Evolutionary conservation across 2,888 invertebrate species (phyloP), one percentile per base, ranked within the genome.

Genomic region (Platycnemis pennipes): DNA sequence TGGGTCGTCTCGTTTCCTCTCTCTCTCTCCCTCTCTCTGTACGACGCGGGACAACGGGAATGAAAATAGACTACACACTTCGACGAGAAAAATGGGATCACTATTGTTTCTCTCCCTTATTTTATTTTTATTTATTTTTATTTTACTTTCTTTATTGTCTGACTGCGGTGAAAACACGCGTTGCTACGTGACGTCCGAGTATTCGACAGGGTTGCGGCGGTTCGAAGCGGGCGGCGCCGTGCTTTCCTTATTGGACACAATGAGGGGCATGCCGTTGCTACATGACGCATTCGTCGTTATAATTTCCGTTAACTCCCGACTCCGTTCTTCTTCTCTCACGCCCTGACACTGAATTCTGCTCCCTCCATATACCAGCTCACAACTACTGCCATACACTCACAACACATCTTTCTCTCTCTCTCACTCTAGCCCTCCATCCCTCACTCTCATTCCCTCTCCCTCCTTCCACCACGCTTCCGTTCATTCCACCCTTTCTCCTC

Each of bases 271-370:
- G 16, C 26, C 22, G 77, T 37, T 37, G 37, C 77, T 77, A 77
- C 77, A 37, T 77, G 77, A 77, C 77, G 77, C 37, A 11, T 77
- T n/a, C 77, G 77, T 37, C 77, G 77, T 77, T 77, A 77, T 77
- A 77, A 77, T 77, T 77, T 77, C 77, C 77, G 77, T 37, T 37
- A 22, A 7, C 19, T 63, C n/a, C 63, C 37, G 37, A 77, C 37
- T n/a, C 26, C 77, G 37, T 77, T 77, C 77, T 77, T 11, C 37
- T 11, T 13, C 37, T 8, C 37, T 77, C 77, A 31, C 5, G 77
- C 37, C 22, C 77, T 3, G 77, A 63, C 13, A 31, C 26, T 77
- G 13, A 37, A 77, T 5, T 37, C 77, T 31, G 19, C 31, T 11
- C 13, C 13, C 11, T 77, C 77, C 37, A 0, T 37, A 8, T 26